A percentile compares a stretch with the other conserved stretches of the same genome.
Conservation (phyloP, 2,797 vertebrate genomes). For the Sebastes hopkinsi region DNA sequence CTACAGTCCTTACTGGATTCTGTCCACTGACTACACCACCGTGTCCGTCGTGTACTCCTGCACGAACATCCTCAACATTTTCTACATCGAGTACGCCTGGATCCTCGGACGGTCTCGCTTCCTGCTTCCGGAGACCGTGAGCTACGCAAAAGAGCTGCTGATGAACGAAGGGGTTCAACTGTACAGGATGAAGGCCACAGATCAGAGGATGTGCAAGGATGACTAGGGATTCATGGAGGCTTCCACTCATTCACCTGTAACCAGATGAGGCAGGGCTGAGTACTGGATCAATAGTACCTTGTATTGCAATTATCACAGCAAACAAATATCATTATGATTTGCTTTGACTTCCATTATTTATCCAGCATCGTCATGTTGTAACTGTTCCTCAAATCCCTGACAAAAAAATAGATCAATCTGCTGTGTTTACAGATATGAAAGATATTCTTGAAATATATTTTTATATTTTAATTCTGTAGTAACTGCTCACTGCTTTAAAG, state of each 20-base stretch:
- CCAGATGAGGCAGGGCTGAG: neutral
- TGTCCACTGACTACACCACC: conserved; percentile 79
- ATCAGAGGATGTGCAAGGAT: conserved; percentile 76
- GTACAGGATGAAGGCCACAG: conserved; percentile 71
- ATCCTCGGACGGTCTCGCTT: conserved; percentile 78
- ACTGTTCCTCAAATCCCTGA: neutral
- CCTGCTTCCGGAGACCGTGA: conserved; percentile 50
- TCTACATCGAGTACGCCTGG: conserved; percentile 80
- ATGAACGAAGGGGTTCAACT: conserved; percentile 69
- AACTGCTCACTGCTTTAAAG: neutral
- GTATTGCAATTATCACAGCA: neutral
- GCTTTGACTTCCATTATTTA: neutral
- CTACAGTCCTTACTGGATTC: conserved; percentile 80
- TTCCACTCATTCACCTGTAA: neutral
- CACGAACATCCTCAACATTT: conserved; percentile 74
- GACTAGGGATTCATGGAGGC: neutral
- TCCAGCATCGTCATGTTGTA: neutral
- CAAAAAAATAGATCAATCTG: neutral
- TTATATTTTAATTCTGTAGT: neutral
- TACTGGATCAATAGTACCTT: too few species aligned
- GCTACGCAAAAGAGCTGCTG: conserved; percentile 69
- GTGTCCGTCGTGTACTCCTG: conserved; percentile 81
- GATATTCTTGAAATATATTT: neutral
- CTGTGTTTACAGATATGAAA: neutral
- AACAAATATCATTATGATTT: neutral